These are phyloP conservation scores for Yponomeuta plumbellus DNA, from an alignment of 2,888 invertebrate species.

Conservation along the genomic window DNA sequence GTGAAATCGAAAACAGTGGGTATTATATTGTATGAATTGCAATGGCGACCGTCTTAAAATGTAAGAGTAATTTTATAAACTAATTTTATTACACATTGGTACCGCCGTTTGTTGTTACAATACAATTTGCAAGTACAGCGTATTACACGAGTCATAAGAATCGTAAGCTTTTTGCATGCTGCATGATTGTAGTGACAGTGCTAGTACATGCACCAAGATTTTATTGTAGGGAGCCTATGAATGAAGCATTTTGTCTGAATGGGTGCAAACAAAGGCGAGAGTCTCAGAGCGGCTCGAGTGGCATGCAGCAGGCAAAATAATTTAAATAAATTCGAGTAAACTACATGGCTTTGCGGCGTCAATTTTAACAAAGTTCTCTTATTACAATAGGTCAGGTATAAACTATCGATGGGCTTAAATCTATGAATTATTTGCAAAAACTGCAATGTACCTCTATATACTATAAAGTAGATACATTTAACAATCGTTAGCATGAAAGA, in stretches of 20 bases:
- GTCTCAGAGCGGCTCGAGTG: slow-evolving; percentile 41
- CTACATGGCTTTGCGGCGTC: slow-evolving; percentile 1
- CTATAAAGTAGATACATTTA: neutral
- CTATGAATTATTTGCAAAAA: slow-evolving; percentile 34
- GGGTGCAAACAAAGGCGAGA: slow-evolving; percentile 46
- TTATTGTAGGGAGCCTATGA: slow-evolving; percentile 35
- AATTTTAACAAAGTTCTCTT: slow-evolving; percentile 7
- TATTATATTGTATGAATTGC: slow-evolving; percentile 10
- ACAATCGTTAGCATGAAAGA: slow-evolving; percentile 42
- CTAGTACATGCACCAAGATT: slow-evolving; percentile 48
- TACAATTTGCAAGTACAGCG: slow-evolving; percentile 22
- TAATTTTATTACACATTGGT: neutral
- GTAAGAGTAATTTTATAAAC: neutral
- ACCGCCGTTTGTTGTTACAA: slow-evolving; percentile 5
- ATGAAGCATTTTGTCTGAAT: slow-evolving; percentile 37
- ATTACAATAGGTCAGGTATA: slow-evolving; percentile 8
- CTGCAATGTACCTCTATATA: neutral
- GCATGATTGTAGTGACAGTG: slow-evolving; percentile 45
- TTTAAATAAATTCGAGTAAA: slow-evolving; percentile 22
- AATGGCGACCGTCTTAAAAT: neutral
- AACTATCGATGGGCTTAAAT: slow-evolving; percentile 35
- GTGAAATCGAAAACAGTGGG: slow-evolving; percentile 18
- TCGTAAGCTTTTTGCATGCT: slow-evolving; percentile 70
- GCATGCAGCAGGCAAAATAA: slow-evolving; percentile 74
- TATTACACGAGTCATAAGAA: slow-evolving; percentile 35